Base-by-base conservation (phyloP, 1,140 invertebrate genomes). In the Bombus difficillimus region DNA sequence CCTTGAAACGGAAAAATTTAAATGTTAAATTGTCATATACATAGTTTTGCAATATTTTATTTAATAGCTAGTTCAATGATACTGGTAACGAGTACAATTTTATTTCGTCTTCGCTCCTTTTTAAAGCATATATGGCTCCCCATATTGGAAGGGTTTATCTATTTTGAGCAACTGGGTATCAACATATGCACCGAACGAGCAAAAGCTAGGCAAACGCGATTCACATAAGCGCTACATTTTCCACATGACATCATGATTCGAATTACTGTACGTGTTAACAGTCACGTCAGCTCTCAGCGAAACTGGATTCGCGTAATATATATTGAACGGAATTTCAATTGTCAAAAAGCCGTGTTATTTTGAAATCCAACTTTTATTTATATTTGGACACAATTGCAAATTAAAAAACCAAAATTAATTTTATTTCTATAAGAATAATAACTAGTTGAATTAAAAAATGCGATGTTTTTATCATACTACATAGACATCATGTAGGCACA, bases 241-340 rank as follows among this genome's bases (percentile, higher is more conserved):
- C 68, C 68, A 34, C 32, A 28, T 90, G 86, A 90, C 85, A 74
- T 89, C 88, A 90, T 28, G 41, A 37, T 57, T 59, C 59, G 47
- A 83, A 83, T 81, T 34, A 68, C 32, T 62, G 41, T 28, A 37
- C 41, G 77, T 39, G 32, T 15, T 73, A 41, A 72, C 25, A 32
- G 28, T 73, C 34, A 69, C 53, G 39, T 72, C 43, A 81, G 59
- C 32, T 74, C 78, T 59, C n/a, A 5, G 39, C 4, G 18, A 34
- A 81, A 57, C 18, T 28, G 64, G 9, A 76, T 47, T 81, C 41
- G 5, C 13, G 18, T 53, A 53, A 53, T 22, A 53, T 18, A 53
- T 53, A 37, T n/a, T 18, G 13, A 76, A 66, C 22, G 4, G 13
- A 73, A 18, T 73, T 73, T 73, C 41, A 47, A 68, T 37, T 28